phyloP scores from a whole-genome alignment of 2,113 vertebrate species.

The Mixornis gularis region DNA sequence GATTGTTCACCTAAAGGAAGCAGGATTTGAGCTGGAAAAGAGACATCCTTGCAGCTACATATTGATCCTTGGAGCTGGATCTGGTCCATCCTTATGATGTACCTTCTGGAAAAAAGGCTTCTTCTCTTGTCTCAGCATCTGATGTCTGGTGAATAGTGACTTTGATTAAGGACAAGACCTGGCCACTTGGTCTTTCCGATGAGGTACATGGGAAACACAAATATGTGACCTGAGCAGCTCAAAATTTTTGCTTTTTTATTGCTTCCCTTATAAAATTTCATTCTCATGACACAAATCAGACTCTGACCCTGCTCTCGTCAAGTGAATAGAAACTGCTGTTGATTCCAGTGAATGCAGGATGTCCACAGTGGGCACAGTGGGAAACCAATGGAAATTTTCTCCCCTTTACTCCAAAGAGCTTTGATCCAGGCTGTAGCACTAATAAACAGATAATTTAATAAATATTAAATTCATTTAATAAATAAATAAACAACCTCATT shows the following conservation, averaged over 20 bases:
- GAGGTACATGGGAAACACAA: background rate
- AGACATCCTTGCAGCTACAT: slow-evolving; percentile 49
- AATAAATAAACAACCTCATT: background rate
- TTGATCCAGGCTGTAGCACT: background rate
- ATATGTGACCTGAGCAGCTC: background rate
- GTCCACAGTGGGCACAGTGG: background rate
- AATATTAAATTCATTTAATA: background rate
- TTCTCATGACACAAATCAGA: background rate
- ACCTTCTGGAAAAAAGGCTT: slow-evolving; percentile 58
- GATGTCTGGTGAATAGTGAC: background rate
- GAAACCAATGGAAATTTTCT: background rate
- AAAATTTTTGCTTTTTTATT: background rate
- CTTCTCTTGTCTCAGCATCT: slow-evolving; percentile 9
- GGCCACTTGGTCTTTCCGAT: background rate
- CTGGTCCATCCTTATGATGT: slow-evolving; percentile 48
- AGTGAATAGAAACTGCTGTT: background rate
- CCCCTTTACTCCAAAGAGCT: background rate
- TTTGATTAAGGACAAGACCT: background rate
- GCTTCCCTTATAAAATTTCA: background rate
- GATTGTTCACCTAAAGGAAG: background rate
- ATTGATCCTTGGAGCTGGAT: slow-evolving; percentile 55
- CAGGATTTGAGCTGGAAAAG: background rate
- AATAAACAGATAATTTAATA: background rate
- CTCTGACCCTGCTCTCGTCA: background rate
- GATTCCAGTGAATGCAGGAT: background rate